Conservation (phyloP, 1,140 invertebrate species). For the Drosophila dunni region DNA sequence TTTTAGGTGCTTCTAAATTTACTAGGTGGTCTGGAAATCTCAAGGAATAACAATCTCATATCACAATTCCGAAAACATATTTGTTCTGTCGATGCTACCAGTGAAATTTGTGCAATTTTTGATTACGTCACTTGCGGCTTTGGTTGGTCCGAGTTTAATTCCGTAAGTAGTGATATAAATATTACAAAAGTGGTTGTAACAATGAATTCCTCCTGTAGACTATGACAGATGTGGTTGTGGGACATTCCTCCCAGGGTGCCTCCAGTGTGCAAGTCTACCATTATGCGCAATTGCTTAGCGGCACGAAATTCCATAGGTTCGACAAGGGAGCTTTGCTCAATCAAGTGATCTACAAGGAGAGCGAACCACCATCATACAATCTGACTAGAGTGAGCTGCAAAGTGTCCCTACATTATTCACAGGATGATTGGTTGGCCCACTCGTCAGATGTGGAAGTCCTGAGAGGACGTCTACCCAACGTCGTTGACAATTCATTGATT, state of each 20-base stretch:
- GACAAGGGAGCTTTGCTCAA: conserved; percentile 39
- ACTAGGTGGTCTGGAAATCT: conserved; percentile 40
- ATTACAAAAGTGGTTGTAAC: no score
- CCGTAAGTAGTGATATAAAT: conserved; percentile 19
- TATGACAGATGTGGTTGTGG: conserved; percentile 40
- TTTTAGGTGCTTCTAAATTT: conserved; percentile 35
- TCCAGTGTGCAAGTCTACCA: conserved; percentile 47
- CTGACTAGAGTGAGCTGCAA: conserved; percentile 20
- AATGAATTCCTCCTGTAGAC: conserved; percentile 24
- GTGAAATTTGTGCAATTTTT: conserved; percentile 55
- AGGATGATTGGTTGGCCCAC: conserved; percentile 46
- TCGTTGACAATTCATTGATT: conserved; percentile 32
- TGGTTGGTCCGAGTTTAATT: conserved; percentile 49
- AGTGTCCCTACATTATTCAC: conserved; percentile 46
- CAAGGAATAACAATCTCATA: conserved; percentile 25
- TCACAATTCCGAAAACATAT: conserved; percentile 24
- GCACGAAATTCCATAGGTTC: conserved; percentile 23
- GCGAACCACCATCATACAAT: conserved; percentile 39
- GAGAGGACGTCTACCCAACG: conserved; percentile 26
- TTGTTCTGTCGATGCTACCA: conserved; percentile 1
- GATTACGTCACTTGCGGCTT: conserved; percentile 53
- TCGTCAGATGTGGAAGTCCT: conserved; percentile 29
- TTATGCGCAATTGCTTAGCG: conserved; percentile 47
- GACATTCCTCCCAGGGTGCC: conserved; percentile 54
- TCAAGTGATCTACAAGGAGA: background rate